Evolutionary conservation across 2,113 vertebrate genomes (phyloP).

Genomic region (Leucosticte australis): DNA sequence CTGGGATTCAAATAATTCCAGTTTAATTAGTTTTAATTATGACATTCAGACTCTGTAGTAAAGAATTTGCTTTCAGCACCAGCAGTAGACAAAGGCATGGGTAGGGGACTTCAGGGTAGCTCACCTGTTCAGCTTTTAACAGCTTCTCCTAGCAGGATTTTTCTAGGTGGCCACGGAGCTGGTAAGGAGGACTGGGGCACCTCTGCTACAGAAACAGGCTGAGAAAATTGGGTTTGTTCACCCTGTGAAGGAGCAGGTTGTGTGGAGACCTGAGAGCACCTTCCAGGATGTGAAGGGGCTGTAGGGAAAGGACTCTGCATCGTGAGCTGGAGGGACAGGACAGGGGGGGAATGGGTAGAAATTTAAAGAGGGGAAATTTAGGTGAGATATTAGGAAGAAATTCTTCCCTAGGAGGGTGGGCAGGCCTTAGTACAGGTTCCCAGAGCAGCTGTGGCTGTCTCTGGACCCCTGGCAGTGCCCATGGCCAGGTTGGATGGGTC

Average conservation of each 20-base stretch:
- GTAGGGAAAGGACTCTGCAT: not conserved
- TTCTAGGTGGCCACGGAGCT: not conserved
- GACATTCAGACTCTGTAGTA: not conserved
- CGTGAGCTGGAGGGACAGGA: fast-evolving
- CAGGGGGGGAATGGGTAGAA: no score
- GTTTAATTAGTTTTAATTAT: not conserved
- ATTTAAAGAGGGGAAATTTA: no score
- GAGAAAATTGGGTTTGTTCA: not conserved
- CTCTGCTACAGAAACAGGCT: not conserved
- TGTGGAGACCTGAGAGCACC: not conserved
- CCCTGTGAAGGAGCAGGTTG: not conserved
- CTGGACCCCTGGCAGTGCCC: not conserved
- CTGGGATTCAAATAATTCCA: not conserved
- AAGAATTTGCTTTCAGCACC: not conserved
- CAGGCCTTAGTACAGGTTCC: not conserved
- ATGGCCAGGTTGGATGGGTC: not conserved
- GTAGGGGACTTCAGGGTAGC: not conserved
- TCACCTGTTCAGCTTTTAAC: not conserved
- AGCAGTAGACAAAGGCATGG: not conserved
- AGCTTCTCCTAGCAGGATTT: not conserved
- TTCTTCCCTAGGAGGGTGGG: fast-evolving
- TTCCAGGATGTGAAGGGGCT: not conserved
- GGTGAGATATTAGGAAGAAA: not conserved
- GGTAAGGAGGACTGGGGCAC: not conserved
- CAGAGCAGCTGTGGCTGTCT: not conserved